phyloP scores from a whole-genome alignment of 2,113 vertebrate genomes.

The Lepisosteus osseus region DNA sequence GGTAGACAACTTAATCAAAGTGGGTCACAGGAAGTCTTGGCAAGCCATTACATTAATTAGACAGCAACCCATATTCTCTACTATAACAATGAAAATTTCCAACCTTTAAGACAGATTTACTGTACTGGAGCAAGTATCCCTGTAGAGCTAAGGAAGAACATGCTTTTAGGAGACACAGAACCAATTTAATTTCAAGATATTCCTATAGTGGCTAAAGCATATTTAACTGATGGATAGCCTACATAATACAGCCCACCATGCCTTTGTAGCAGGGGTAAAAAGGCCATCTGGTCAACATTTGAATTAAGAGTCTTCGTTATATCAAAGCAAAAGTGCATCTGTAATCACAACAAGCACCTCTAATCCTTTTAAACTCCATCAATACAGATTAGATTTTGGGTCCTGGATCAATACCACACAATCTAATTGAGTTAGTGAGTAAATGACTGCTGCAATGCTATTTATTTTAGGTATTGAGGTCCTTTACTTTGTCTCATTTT shows the following conservation, averaged over 20 bases:
- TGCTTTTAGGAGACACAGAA: background rate
- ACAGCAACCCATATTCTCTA: background rate
- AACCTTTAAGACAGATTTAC: conserved; percentile 8
- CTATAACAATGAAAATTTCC: background rate
- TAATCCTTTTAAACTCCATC: conserved; percentile 37
- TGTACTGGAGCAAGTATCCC: background rate
- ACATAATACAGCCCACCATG: no score
- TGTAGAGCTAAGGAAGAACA: background rate
- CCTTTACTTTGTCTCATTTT: conserved; percentile 9
- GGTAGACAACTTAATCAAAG: background rate
- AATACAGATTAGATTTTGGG: conserved; percentile 51
- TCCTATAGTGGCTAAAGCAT: background rate
- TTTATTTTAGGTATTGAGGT: conserved; percentile 37
- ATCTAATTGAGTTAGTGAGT: conserved; percentile 52
- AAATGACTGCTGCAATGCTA: conserved; percentile 51
- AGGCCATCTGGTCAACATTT: background rate
- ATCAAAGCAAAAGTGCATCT: conserved; percentile 11
- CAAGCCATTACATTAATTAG: background rate
- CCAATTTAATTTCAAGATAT: background rate
- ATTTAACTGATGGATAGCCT: background rate
- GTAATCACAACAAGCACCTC: conserved; percentile 26
- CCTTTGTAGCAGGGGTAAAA: no score
- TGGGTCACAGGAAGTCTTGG: background rate
- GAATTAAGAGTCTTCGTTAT: background rate
- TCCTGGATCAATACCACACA: conserved; percentile 48